Evolutionary conservation across 2,797 vertebrate species (phyloP), one percentile per base, ranked within the genome.

Genomic region (Streptopelia turtur): DNA sequence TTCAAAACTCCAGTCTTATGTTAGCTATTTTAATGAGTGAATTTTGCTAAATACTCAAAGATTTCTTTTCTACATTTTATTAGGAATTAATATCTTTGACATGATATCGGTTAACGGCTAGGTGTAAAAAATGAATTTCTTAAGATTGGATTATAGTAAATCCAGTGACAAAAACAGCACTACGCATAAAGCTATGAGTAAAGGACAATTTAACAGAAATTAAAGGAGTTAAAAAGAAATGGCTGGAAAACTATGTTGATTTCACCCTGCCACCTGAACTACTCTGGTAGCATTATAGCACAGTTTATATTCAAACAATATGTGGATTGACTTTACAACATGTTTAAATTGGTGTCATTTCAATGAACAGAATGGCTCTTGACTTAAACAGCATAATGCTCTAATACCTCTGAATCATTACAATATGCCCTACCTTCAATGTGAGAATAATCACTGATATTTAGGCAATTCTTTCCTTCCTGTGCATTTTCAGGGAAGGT

Each of bases 131-230:
- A n/a, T 17, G 0, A 68, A 59, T 55, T 90, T 91, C 47, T 52
- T 77, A 81, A 77, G 4, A 59, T 2, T 55, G 41, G 24, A 49
- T 85, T 95, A 92, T 11, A 92, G 61, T 10, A 83, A 94, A 77
- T 8, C 37, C 27, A 82, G 61, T 56, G 80, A 83, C 87, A 92
- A 95, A 77, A 92, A 11, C n/a, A 72, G 55, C 9, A 1, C 21
- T 93, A 43, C 55, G 8, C 37, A 63, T 41, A 72, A 89, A 70
- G 45, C 27, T 66, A 35, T 24, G 4, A 72, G 16, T 31, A 57
- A 95, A 69, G 47, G 22, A 35, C 9, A 75, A 87, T 35, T 81
- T 45, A 92, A 60, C n/a, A 90, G 37, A 89, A 95, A 81, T 86
- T 60, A 61, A 79, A 75, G 74, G 27, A 64, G 28, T 65, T 72